A percentile compares a stretch with the other conserved stretches of the same genome.
Conservation (phyloP, 2,113 vertebrate genomes). For the Mirza zaza region DNA sequence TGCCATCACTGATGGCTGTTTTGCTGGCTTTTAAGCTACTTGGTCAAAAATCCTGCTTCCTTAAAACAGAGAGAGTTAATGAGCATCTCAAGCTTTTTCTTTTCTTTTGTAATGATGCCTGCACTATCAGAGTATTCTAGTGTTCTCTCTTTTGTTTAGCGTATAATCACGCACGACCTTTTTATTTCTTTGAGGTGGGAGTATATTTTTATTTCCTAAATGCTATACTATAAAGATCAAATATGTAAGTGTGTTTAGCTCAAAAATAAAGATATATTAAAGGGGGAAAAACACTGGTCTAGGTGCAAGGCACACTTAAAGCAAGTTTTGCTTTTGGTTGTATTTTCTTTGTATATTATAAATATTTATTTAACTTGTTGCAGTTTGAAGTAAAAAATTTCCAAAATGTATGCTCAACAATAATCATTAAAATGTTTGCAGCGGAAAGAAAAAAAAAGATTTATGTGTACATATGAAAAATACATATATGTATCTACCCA, state of each 20-base stretch:
- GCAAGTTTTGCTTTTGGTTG: conserved; percentile 95
- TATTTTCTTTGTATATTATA: conserved; percentile 99
- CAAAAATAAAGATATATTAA: conserved; percentile 89
- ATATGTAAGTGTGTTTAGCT: conserved; percentile 91
- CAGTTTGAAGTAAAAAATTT: conserved; percentile 98
- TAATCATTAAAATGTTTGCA: conserved; percentile 99
- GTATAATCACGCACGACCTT: conserved; percentile 90
- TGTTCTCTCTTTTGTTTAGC: conserved; percentile 82
- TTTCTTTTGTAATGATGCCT: conserved; percentile 87
- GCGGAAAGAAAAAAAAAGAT: conserved; percentile 81
- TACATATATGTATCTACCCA: not conserved
- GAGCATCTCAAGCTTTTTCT: conserved; percentile 87
- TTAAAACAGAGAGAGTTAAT: conserved; percentile 87
- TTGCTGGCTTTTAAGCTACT: conserved; percentile 88
- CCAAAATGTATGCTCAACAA: conserved; percentile 97
- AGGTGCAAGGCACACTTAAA: conserved; percentile 94
- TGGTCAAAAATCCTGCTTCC: conserved; percentile 87
- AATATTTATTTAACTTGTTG: conserved; percentile 99
- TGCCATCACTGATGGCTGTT: conserved; percentile 85
- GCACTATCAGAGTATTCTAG: conserved; percentile 90
- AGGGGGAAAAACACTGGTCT: conserved; percentile 90
- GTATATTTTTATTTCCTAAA: conserved; percentile 90
- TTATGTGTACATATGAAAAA: not conserved
- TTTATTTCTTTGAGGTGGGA: conserved; percentile 87
- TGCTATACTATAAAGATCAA: conserved; percentile 90